A percentile compares a stretch with the other conserved stretches of the same genome.
Evolutionary conservation across 2,888 invertebrate species (phyloP).

Genomic region (Phortica okadai): DNA sequence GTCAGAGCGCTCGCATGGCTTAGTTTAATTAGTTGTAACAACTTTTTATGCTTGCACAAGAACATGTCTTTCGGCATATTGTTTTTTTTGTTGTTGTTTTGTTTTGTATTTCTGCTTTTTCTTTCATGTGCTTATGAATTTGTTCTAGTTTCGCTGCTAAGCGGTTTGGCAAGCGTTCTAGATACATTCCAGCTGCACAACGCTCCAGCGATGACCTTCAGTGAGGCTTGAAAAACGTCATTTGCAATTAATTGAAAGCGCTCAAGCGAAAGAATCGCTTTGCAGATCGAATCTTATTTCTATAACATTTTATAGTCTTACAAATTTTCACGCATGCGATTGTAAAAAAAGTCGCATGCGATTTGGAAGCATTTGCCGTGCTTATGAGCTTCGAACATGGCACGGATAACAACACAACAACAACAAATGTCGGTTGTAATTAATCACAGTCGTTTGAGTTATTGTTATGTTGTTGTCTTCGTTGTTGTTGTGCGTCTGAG

Average conservation of each 20-base stretch:
- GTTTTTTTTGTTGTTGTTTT: background rate
- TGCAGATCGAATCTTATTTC: background rate
- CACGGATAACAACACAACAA: background rate
- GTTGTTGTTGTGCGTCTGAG: background rate
- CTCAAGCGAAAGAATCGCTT: background rate
- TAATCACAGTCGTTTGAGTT: slow-evolving; percentile 1
- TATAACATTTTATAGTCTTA: background rate
- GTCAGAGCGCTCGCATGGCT: background rate
- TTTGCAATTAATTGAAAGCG: background rate
- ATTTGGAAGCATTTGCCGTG: no score
- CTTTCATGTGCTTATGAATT: background rate
- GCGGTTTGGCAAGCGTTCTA: background rate
- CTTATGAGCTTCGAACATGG: background rate
- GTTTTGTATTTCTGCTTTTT: background rate
- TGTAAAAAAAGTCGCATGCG: no score
- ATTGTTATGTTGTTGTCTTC: background rate
- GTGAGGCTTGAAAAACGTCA: background rate
- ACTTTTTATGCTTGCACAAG: background rate
- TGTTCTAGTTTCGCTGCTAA: background rate
- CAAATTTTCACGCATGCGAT: no score
- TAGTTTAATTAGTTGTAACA: background rate
- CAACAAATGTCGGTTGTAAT: slow-evolving; percentile 7
- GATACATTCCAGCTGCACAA: background rate
- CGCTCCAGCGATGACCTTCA: background rate
- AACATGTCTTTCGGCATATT: background rate